A percentile compares a stretch with the other conserved stretches of the same genome.
phyloP scores from a whole-genome alignment of 1,140 invertebrate genomes.

The Idris sp. region DNA sequence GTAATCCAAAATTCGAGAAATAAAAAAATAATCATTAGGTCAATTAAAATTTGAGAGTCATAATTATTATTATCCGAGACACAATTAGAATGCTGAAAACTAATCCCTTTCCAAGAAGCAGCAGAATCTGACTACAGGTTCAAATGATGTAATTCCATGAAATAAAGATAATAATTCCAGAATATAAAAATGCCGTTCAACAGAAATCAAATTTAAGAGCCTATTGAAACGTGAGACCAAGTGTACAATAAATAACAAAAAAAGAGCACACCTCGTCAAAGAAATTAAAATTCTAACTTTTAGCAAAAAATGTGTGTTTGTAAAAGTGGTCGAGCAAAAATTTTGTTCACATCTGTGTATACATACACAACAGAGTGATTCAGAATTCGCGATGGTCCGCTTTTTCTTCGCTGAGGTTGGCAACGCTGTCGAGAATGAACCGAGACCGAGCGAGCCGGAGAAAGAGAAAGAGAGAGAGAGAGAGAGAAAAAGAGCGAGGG shows the following conservation, averaged over 20 bases:
- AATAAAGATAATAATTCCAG: constrained; percentile 16
- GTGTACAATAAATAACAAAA: too few relatives aligned
- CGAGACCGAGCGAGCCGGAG: constrained; percentile 9
- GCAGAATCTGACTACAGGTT: constrained; percentile 15
- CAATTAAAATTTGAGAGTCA: neutral
- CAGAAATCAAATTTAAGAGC: constrained; percentile 5
- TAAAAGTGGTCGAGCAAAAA: too few relatives aligned
- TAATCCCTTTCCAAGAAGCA: constrained; percentile 10
- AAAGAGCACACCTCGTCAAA: too few relatives aligned
- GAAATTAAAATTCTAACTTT: too few relatives aligned
- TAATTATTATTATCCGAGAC: neutral
- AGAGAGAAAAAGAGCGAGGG: constrained; percentile 1
- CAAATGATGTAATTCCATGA: constrained; percentile 14
- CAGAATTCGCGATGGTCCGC: constrained; percentile 34
- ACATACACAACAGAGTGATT: constrained; percentile 34
- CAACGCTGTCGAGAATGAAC: constrained; percentile 30
- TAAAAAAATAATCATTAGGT: too few relatives aligned
- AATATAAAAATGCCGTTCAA: neutral
- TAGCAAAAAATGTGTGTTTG: too few relatives aligned
- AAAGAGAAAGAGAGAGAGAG: constrained; percentile 19
- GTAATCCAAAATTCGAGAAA: too few relatives aligned
- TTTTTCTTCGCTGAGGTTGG: constrained; percentile 36
- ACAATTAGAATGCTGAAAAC: constrained; percentile 16
- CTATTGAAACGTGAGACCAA: constrained; percentile 3
- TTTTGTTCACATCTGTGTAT: too few relatives aligned